These are phyloP conservation scores for Nycticryphes semicollaris DNA, from an alignment of 2,113 vertebrate genomes.

Conservation along the genomic window DNA sequence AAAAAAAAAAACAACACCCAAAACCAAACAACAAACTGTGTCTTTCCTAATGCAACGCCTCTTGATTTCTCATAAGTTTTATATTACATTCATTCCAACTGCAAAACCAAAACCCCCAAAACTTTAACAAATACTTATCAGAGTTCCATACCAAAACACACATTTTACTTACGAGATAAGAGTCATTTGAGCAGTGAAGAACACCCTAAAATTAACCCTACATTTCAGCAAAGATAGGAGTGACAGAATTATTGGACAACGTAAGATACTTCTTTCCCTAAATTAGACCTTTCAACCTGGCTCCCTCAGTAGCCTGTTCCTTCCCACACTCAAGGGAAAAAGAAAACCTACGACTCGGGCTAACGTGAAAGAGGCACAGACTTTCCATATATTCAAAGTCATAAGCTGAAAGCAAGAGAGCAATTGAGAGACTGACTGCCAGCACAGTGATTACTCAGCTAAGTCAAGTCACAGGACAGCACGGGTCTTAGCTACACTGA, in stretches of 20 bases:
- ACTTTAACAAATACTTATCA: not conserved
- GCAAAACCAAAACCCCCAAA: not conserved
- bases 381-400: not conserved
- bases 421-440: not conserved
- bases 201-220: not conserved
- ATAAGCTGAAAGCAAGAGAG: not conserved
- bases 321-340: not conserved
- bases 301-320: not conserved
- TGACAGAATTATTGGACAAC: not conserved
- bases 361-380: not conserved
- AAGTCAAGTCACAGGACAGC: not conserved
- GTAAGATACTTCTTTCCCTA: not conserved
- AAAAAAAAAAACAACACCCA: too few relatives aligned
- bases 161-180: not conserved
- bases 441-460: not conserved
- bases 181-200: not conserved
- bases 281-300: not conserved
- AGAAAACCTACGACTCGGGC: not conserved
- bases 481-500: fast-evolving
- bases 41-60: not conserved
- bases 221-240: not conserved
- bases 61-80: not conserved
- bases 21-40: not conserved
- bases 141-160: not conserved
- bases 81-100: not conserved